Conservation (phyloP, 2,888 invertebrate species). For the Caenorhabditis sp. region DNA sequence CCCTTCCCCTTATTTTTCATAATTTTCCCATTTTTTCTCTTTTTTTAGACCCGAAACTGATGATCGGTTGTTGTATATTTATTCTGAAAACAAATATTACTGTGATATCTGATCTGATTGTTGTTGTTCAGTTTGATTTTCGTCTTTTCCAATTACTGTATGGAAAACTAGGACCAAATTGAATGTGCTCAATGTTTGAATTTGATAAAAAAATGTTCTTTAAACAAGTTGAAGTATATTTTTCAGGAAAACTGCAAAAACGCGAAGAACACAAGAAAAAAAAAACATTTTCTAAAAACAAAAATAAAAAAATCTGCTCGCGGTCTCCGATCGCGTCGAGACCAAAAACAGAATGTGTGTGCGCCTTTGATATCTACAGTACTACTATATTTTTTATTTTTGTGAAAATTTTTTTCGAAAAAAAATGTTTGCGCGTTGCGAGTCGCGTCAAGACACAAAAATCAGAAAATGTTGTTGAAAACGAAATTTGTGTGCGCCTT, state of each 20-base stretch:
- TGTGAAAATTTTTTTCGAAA: neutral
- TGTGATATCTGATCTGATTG: neutral
- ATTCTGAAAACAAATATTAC: too few species aligned
- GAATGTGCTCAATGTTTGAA: neutral
- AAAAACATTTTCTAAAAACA: too few species aligned
- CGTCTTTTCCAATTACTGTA: neutral
- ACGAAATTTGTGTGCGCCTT: neutral
- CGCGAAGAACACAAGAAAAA: too few species aligned
- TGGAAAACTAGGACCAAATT: neutral
- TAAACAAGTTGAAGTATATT: neutral
- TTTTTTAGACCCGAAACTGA: neutral
- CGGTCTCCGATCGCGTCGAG: too few species aligned
- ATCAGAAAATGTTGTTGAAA: too few species aligned
- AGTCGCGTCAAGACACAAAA: neutral
- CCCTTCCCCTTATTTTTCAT: constrained; percentile 10
- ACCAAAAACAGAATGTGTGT: too few species aligned
- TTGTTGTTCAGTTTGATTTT: neutral
- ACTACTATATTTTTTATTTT: neutral
- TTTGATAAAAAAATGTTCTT: neutral
- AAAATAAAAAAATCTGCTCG: too few species aligned
- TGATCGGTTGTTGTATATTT: neutral
- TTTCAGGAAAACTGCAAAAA: too few species aligned
- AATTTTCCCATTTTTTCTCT: neutral
- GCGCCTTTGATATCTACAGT: too few species aligned
- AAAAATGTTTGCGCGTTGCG: neutral